phyloP scores from a whole-genome alignment of 1,140 invertebrate species.

The Cherax destructor region DNA sequence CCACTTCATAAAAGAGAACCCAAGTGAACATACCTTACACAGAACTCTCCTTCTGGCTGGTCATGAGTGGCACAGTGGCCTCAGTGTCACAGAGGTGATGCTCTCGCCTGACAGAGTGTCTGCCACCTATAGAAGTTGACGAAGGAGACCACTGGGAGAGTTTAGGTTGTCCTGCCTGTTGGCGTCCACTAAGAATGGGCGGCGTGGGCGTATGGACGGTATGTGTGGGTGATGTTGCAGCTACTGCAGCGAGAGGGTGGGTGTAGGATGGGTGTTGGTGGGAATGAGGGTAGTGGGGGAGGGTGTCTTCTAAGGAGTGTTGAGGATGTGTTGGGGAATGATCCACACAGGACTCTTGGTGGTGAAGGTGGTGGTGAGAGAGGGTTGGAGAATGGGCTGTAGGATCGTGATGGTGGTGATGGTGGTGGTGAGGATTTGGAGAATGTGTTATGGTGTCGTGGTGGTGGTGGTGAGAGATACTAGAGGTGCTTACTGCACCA shows the following conservation, averaged over 20 bases:
- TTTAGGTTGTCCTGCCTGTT: background rate
- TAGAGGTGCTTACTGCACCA: background rate
- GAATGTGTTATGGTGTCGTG: background rate
- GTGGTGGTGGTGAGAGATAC: background rate
- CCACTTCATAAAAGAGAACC: background rate
- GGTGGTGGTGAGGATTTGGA: background rate
- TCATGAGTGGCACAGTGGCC: background rate
- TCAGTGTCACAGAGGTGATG: background rate
- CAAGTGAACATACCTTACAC: background rate
- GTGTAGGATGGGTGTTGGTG: background rate
- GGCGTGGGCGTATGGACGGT: background rate
- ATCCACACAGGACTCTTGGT: background rate
- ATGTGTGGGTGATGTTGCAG: background rate
- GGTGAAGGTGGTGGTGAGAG: background rate
- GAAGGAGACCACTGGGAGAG: background rate
- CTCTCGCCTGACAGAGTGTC: background rate
- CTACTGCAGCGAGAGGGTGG: background rate
- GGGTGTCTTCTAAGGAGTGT: background rate
- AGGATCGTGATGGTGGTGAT: background rate
- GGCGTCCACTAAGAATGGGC: background rate
- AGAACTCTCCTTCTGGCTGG: conserved; percentile 3
- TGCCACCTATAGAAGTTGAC: background rate
- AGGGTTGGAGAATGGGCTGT: background rate
- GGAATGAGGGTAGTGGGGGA: background rate
- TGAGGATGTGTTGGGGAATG: background rate